Conservation (phyloP, 2,888 invertebrate species). For the Spisula subtruncata region DNA sequence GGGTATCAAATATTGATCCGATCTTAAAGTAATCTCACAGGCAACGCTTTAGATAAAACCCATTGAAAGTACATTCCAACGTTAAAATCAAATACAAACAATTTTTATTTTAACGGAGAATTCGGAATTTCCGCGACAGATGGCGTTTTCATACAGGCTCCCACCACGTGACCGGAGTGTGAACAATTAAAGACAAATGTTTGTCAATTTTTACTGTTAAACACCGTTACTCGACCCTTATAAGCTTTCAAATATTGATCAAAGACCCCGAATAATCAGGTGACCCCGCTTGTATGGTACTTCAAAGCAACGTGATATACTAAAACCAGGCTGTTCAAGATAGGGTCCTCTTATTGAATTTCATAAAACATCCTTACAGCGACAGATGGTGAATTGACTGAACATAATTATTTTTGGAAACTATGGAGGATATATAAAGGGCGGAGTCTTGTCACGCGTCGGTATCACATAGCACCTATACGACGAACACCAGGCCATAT, state of each 20-base stretch:
- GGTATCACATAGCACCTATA: slow-evolving; percentile 45
- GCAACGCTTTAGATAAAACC: not conserved
- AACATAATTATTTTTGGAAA: slow-evolving; percentile 40
- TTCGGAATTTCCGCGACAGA: slow-evolving; percentile 63
- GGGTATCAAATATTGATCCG: not conserved
- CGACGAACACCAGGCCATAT: slow-evolving; percentile 49
- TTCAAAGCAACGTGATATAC: slow-evolving; percentile 56
- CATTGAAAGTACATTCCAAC: slow-evolving; percentile 17
- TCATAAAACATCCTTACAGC: not conserved
- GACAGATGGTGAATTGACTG: slow-evolving; percentile 58
- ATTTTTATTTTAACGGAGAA: slow-evolving; percentile 29
- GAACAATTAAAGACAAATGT: slow-evolving; percentile 62
- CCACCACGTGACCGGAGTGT: slow-evolving; percentile 33
- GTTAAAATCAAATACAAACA: slow-evolving; percentile 22
- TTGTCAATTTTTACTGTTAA: slow-evolving; percentile 64
- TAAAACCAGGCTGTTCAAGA: slow-evolving; percentile 29
- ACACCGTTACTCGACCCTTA: slow-evolving; percentile 59
- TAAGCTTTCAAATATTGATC: slow-evolving; percentile 48
- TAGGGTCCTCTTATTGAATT: slow-evolving; percentile 23
- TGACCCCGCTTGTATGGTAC: slow-evolving; percentile 48
- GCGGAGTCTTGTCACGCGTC: slow-evolving; percentile 62
- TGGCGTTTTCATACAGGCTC: slow-evolving; percentile 49
- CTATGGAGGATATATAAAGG: slow-evolving; percentile 29
- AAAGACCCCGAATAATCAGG: slow-evolving; percentile 54
- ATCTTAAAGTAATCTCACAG: not conserved